Conservation (phyloP, 1,140 invertebrate genomes). For the Nilaparvata lugens region DNA sequence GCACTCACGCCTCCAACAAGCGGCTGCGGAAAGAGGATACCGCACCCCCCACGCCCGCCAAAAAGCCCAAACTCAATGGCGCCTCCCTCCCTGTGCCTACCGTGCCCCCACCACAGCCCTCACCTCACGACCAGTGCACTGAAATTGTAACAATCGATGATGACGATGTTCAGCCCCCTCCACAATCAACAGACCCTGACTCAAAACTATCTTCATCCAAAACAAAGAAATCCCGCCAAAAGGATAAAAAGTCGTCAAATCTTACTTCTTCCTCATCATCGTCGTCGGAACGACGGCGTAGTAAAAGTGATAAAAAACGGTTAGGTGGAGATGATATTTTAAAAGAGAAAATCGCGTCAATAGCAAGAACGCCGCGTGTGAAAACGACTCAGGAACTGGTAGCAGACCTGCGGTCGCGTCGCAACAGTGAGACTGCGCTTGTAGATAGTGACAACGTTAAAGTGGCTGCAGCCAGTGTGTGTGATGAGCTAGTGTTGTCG, state of each 20-base stretch:
- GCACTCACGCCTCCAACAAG: slow-evolving; percentile 51
- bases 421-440: slow-evolving; percentile 20
- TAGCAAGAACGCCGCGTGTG: slow-evolving; percentile 56
- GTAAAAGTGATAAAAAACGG: slow-evolving; percentile 15
- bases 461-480: slow-evolving; percentile 34
- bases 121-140: slow-evolving; percentile 18
- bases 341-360: slow-evolving; percentile 52
- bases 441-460: slow-evolving; percentile 24
- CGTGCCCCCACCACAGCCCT: slow-evolving; percentile 6
- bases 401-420: slow-evolving; percentile 60
- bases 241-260: slow-evolving; percentile 48
- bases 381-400: slow-evolving; percentile 79
- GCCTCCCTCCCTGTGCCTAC: slow-evolving; percentile 23
- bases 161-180: slow-evolving; percentile 28
- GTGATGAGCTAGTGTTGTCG: slow-evolving; percentile 20
- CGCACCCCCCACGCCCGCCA: slow-evolving; percentile 22
- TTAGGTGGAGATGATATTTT: slow-evolving; percentile 42
- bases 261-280: too few relatives aligned
- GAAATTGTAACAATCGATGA: slow-evolving; percentile 13
- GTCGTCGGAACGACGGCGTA: neutral
- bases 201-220: slow-evolving; percentile 12
- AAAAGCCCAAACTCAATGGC: slow-evolving; percentile 37
- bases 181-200: slow-evolving; percentile 23
- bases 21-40: slow-evolving; percentile 46
- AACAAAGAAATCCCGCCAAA: slow-evolving; percentile 6